Base-by-base conservation (phyloP, 2,888 invertebrate genomes). In the Chrysolina americana region DNA sequence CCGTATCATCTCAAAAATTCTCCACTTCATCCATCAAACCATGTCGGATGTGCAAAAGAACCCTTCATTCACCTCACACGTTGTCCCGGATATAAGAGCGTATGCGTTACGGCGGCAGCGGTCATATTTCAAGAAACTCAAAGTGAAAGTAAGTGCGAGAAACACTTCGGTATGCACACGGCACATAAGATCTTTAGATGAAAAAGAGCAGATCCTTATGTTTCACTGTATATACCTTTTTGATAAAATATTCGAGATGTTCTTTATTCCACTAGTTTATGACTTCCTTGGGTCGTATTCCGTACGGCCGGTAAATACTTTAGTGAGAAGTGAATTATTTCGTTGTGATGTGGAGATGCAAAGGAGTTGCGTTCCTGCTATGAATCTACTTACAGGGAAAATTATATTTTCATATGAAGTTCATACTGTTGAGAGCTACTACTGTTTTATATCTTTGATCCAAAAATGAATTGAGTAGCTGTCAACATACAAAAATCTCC, bases 201-300 rank as follows among this genome's bases (percentile, higher is more conserved):
- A 44, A 66, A 48, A 50, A 66, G 48, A 21, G 48, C 66, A 50
- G 50, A 59, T 59, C 59, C 59, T 59, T 28, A 59, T 59, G 59
- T 72, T 70, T 69, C 68, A 50, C 68, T 70, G 65, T 80, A 83
- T 82, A 82, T 82, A 81, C 83, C 84, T 84, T 83, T 82, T 83
- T 82, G 83, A 83, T 85, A 83, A 84, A 85, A 84, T 84, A 85
- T 85, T 84, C 83, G 84, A 76, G 80, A 79, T 81, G 80, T 81
- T 81, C 82, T 83, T 84, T 83, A 82, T 84, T 84, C 81, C 13
- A 82, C 81, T 82, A 83, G 83, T 85, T 84, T 84, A 83, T 82
- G 81, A 81, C 79, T 80, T 83, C 70, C 81, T 78, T 72, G 81
- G 81, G 80, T 75, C 78, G 81, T 80, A 80, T 81, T 81, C 83